These are phyloP conservation scores for Adelges cooleyi DNA, from an alignment of 1,140 invertebrate species.

Conservation along the genomic window DNA sequence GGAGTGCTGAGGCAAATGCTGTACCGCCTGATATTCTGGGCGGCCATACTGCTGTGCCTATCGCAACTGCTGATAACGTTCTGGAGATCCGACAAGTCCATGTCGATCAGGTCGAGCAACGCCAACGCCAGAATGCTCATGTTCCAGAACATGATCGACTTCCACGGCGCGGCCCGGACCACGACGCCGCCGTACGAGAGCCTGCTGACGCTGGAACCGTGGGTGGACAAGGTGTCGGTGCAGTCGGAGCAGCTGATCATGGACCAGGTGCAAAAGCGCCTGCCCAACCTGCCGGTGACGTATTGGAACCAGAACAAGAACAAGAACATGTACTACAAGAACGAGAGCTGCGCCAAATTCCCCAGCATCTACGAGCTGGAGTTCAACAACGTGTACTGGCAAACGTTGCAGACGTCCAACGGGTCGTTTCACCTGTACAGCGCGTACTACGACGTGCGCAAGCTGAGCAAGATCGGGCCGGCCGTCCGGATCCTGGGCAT, in stretches of 20 bases:
- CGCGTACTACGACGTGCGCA: constrained; percentile 74
- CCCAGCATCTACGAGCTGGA: constrained; percentile 77
- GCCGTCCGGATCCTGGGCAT: constrained; percentile 77
- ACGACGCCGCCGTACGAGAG: neutral
- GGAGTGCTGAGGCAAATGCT: constrained; percentile 3
- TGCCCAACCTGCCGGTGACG: constrained; percentile 68
- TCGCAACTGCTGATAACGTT: neutral
- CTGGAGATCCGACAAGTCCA: neutral
- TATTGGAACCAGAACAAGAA: constrained; percentile 72
- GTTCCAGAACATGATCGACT: constrained; percentile 5
- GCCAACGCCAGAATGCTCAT: neutral
- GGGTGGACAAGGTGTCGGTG: constrained; percentile 52
- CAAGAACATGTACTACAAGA: constrained; percentile 54
- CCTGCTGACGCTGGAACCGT: constrained; percentile 40
- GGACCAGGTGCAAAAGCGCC: constrained; percentile 56
- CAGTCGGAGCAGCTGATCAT: constrained; percentile 64
- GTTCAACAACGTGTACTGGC: constrained; percentile 87
- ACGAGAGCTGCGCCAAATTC: constrained; percentile 63
- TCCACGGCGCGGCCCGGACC: neutral
- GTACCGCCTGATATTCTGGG: constrained; percentile 19
- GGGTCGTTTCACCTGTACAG: constrained; percentile 77
- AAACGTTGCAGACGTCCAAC: constrained; percentile 63
- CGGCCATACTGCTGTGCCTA: constrained; percentile 5
- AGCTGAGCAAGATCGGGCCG: constrained; percentile 61
- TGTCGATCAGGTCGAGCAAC: neutral